Evolutionary conservation across 2,113 vertebrate genomes (phyloP).

Genomic region (Dasyprocta punctata): DNA sequence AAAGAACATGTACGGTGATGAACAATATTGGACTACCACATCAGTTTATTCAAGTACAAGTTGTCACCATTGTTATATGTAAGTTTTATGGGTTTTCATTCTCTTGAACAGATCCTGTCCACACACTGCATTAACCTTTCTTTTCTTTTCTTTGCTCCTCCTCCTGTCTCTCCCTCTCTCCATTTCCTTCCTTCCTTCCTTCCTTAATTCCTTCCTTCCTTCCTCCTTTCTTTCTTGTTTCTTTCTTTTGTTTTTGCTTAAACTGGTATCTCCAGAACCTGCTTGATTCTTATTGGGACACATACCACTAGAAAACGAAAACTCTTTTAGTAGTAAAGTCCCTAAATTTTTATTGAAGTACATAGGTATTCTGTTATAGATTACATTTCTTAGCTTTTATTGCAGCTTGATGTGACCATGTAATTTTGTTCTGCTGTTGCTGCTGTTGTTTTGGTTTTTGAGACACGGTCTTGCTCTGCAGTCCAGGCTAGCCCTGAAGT

Average conservation of each 20-base stretch:
- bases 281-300: neutral
- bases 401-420: neutral
- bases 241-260: neutral
- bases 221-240: neutral
- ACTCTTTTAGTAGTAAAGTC: neutral
- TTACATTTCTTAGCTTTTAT: neutral
- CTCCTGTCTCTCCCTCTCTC: neutral
- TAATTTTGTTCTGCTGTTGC: neutral
- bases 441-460: neutral
- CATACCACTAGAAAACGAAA: neutral
- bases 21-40: neutral
- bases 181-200: neutral
- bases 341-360: neutral
- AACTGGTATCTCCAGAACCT: neutral
- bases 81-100: neutral
- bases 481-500: neutral
- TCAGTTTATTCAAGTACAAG: neutral
- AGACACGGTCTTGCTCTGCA: neutral
- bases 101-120: neutral
- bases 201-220: neutral
- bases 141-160: neutral
- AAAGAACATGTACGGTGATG: neutral
- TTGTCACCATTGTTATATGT: neutral
- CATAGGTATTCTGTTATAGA: neutral
- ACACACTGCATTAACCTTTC: neutral